These are phyloP conservation scores for silkworm (Bombyx mori) DNA, from an alignment of 1,140 invertebrate species.

Conservation along the genomic window ASM3026992v2 NC_085119.1:484501-485000, in stretches of 20 bases:
- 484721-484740: slow-evolving; percentile 23
- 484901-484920: too few species aligned
- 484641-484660: slow-evolving; percentile 31
- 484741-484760: slow-evolving; percentile 23
- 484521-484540: too few species aligned
- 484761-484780: slow-evolving; percentile 25
- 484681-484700: slow-evolving; percentile 27
- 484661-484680: slow-evolving; percentile 27
- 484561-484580: background rate
- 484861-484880: too few species aligned
- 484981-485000: too few species aligned
- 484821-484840: slow-evolving; percentile 36
- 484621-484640: slow-evolving; percentile 25
- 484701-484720: slow-evolving; percentile 32
- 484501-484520: background rate
- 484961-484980: too few species aligned
- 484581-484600: background rate
- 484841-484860: too few species aligned
- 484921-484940: too few species aligned
- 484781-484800: slow-evolving; percentile 36
- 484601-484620: slow-evolving; percentile 2
- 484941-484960: too few species aligned
- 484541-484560: background rate
- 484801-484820: slow-evolving; percentile 36
- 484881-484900: too few species aligned